Percentiles rank a stretch among this genome's conserved stretches.
Evolutionary conservation across 2,797 vertebrate genomes (phyloP).

Genomic region (Tenualosa thibaudeaui): DNA sequence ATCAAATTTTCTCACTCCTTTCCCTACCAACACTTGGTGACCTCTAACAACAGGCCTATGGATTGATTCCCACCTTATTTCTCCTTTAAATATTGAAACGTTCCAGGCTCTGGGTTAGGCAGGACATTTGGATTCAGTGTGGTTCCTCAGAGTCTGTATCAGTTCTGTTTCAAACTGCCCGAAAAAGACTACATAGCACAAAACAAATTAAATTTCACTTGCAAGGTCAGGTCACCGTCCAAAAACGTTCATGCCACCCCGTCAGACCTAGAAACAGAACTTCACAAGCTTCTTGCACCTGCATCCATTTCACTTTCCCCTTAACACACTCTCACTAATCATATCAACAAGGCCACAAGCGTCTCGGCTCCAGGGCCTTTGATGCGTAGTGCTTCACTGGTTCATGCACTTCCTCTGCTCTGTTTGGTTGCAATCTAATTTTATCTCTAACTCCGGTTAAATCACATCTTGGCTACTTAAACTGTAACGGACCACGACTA

Average conservation of each 20-base stretch:
- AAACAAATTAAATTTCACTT: background rate
- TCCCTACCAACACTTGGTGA: no score
- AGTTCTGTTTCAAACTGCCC: background rate
- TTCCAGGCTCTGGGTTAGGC: no score
- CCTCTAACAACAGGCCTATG: no score
- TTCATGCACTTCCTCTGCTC: constrained; percentile 40
- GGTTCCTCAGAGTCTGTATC: background rate
- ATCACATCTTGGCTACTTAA: constrained; percentile 24
- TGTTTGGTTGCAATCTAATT: constrained; percentile 67
- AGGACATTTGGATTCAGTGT: background rate
- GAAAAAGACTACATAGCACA: background rate
- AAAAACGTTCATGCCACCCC: background rate
- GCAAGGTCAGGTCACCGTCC: background rate
- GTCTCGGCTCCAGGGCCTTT: constrained; percentile 38
- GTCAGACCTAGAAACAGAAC: background rate
- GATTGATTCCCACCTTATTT: no score
- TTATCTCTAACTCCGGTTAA: constrained; percentile 42
- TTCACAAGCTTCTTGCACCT: background rate
- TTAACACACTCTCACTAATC: constrained; percentile 55
- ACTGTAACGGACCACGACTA: background rate
- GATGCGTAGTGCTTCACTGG: constrained; percentile 26
- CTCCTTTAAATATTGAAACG: no score
- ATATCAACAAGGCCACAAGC: constrained; percentile 54
- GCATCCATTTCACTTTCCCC: background rate
- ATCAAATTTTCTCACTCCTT: no score